Evolutionary conservation across 1,140 invertebrate species (phyloP).

Genomic region (Drosophila quadrilineata): DNA sequence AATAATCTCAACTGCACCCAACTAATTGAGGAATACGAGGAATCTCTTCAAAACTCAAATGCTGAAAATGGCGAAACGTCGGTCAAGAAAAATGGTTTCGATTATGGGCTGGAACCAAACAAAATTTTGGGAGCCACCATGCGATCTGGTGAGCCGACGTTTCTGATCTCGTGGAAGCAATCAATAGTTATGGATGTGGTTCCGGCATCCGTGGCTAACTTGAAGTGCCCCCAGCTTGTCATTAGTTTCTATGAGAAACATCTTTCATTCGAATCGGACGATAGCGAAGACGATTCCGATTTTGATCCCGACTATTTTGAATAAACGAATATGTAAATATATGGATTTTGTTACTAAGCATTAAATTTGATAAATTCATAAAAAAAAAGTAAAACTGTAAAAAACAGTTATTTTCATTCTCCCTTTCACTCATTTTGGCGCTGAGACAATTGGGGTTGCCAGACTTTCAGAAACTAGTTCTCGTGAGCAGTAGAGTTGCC

Average conservation of each 20-base stretch:
- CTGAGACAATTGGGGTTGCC: neutral
- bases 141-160: conserved; percentile 95
- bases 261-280: too few relatives aligned
- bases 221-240: conserved; percentile 95
- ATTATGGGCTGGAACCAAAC: conserved; percentile 93
- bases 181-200: conserved; percentile 96
- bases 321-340: too few relatives aligned
- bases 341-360: too few relatives aligned
- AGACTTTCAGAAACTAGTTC: neutral
- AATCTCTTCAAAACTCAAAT: conserved; percentile 77
- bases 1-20: conserved; percentile 95
- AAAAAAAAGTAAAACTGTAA: too few relatives aligned
- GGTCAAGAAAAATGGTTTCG: conserved; percentile 87
- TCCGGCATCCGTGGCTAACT: conserved; percentile 93
- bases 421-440: neutral
- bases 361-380: too few relatives aligned
- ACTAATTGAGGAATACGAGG: conserved; percentile 92
- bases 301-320: too few relatives aligned
- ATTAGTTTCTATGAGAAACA: conserved; percentile 97
- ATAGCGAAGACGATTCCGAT: too few relatives aligned
- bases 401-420: neutral
- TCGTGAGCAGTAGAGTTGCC: neutral
- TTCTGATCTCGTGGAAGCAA: conserved; percentile 98
- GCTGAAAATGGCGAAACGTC: neutral
- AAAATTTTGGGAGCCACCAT: conserved; percentile 97